A percentile compares a stretch with the other conserved stretches of the same genome.
Evolutionary conservation across 2,113 vertebrate species (phyloP).

Genomic region (Saguinus midas): DNA sequence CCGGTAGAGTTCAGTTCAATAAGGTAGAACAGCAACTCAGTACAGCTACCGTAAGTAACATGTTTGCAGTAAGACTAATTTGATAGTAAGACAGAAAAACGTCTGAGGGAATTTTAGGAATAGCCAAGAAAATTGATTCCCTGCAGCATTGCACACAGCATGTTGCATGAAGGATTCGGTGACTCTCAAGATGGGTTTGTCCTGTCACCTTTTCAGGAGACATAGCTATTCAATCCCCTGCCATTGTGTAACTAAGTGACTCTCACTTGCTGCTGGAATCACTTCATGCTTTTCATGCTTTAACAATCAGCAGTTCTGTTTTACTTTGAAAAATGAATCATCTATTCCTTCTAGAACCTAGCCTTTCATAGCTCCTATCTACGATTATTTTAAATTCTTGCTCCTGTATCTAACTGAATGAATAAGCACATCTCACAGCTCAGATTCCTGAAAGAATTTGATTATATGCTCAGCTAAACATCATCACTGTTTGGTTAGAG

Average conservation of each 20-base stretch:
- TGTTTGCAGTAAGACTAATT: background rate
- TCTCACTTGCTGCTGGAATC: background rate
- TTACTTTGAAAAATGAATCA: background rate
- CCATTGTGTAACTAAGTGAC: background rate
- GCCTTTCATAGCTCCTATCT: background rate
- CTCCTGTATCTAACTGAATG: background rate
- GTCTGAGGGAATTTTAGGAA: background rate
- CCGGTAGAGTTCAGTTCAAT: background rate
- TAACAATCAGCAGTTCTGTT: background rate
- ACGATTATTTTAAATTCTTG: background rate
- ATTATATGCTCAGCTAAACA: background rate
- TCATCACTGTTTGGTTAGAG: background rate
- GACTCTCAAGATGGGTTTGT: background rate
- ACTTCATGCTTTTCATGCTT: background rate
- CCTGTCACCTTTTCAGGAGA: background rate
- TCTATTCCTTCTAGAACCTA: background rate
- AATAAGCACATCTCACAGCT: background rate
- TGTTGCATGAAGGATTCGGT: background rate
- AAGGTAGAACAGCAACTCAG: background rate
- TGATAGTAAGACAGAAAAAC: background rate
- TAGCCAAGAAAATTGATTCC: background rate
- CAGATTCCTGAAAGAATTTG: conserved; percentile 22
- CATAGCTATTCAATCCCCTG: background rate
- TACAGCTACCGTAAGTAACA: background rate
- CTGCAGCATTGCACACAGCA: background rate